Evolutionary conservation across 1,140 invertebrate genomes (phyloP).

Genomic region (Hetaerina americana): DNA sequence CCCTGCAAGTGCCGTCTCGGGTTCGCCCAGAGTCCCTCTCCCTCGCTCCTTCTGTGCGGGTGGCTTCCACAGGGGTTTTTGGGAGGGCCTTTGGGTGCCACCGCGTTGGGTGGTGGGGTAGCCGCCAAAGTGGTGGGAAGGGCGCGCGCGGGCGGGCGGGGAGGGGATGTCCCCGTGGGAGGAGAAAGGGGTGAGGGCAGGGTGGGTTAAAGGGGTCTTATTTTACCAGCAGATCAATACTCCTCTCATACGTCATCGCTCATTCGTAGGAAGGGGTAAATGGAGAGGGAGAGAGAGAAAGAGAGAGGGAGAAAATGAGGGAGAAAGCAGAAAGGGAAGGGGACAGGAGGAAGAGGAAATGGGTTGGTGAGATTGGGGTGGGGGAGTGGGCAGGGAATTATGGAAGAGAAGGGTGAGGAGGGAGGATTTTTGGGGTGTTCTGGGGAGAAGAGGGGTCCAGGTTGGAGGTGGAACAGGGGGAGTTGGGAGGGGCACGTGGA

Average conservation of each 20-base stretch:
- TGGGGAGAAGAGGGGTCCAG: too few species aligned
- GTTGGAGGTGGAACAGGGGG: not conserved
- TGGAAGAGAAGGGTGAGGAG: too few species aligned
- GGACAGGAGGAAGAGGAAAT: not conserved
- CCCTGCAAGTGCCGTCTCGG: too few species aligned
- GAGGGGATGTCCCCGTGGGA: not conserved
- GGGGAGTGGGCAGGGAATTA: too few species aligned
- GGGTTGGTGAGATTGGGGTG: not conserved
- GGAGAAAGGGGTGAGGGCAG: not conserved
- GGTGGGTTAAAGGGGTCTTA: not conserved
- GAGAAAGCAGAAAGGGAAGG: not conserved
- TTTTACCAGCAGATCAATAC: constrained; percentile 8
- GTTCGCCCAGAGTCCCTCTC: not conserved
- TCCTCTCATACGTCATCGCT: constrained; percentile 6
- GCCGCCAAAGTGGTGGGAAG: too few species aligned
- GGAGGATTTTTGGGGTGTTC: too few species aligned
- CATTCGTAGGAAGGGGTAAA: not conserved
- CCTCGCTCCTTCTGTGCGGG: not conserved
- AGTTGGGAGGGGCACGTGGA: too few species aligned
- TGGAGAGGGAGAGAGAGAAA: not conserved
- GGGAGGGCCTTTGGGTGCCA: too few species aligned
- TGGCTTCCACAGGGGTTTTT: not conserved
- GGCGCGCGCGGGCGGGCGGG: not conserved
- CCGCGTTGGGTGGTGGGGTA: not conserved
- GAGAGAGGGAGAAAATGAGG: not conserved